Evolutionary conservation across 2,888 invertebrate species (phyloP), one percentile per base, ranked within the genome.

Genomic region (Steinernema carpocapsae): DNA sequence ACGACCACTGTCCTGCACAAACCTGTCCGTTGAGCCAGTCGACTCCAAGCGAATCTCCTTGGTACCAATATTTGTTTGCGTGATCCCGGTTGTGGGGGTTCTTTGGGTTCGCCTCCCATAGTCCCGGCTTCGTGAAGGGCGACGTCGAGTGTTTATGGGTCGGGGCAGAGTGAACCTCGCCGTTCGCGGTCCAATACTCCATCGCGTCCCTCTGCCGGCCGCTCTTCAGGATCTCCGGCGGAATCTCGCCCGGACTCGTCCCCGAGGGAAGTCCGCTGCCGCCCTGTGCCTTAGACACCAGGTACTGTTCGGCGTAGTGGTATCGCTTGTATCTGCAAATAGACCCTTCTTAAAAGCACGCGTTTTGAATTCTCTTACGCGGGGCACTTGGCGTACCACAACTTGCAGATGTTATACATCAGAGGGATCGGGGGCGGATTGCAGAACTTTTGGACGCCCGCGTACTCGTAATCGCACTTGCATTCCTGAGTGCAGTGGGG

Each of bases 21-120:
- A 80, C 79, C 76, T 84, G 84, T 72, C 84, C 84, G 76, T 82
- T 83, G 14, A 84, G 75, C 84, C 84, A 84, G 76, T 84, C 84
- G 12, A 78, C 84, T 1, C 72, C 74, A 6, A 84, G 82, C 0
- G 84, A 84, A 0, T 76, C 70, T 6, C 82, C 83, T 14, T 71
- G 74, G 72, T 84, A 84, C 72, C 77, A 84, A 52, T 74, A 84
- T 72, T 84, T 84, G 76, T 84, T 84, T 12, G 84, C 83, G 72
- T 80, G 84, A 71, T 84, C 84, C 70, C 84, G 48, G 70, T 81
- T 84, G 79, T 84, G 84, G 12, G 84, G 84, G 70, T 84, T 80
- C 64, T 82, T 84, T 0, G 84, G 84, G 71, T 84, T 84, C 22
- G 84, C 78, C 76, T 83, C 83, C 84, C 84, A 84, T 10, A 84